Base-by-base conservation (phyloP, 1,140 invertebrate genomes). In the Hydropsyche tenuis region DNA sequence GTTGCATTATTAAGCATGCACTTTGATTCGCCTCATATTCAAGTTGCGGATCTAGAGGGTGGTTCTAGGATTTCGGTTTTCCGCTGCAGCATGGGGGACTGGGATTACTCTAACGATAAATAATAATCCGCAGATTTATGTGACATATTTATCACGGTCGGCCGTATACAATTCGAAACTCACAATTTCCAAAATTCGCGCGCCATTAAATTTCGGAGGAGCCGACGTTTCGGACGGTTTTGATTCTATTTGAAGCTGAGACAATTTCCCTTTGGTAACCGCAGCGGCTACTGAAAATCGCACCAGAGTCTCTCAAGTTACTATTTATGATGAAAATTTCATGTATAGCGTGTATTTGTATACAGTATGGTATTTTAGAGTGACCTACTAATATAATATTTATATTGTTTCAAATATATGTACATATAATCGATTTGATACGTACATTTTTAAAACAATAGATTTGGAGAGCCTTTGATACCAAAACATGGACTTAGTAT, bases 101-200 rank as follows among this genome's bases (percentile, higher is more conserved):
- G 60, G 75, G 75, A 73, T 74, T 74, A 30, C 45, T 68, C 64
- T 30, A 46, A 69, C 75, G 27, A 77, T 77, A 77, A 77, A 77
- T 77, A 74, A 77, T 77, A 74, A 73, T 74, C 70, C 73, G 45
- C 69, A 74, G 75, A 77, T 77, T 77, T 77, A 77, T 77, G 75
- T 60, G 75, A 69, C 73, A 69, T 74, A 73, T 77, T 77, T 74
- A 77, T 77, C 75, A 77, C 70, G 37, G 64, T 37, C 18, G 30
- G 7, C 25, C 25, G 69, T 60, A 43, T 70, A 74, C 73, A 74
- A 73, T 77, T 77, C 73, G 48, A 77, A 77, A 77, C 73, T 77
- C 75, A 73, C 72, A 69, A 77, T 77, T 74, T 74, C 65, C 75
- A 74, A 74, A 74, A 74, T 77, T 77, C 70, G 73, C 75, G 51